phyloP scores from a whole-genome alignment of 2,113 vertebrate species.

The Oryzias melastigma region DNA sequence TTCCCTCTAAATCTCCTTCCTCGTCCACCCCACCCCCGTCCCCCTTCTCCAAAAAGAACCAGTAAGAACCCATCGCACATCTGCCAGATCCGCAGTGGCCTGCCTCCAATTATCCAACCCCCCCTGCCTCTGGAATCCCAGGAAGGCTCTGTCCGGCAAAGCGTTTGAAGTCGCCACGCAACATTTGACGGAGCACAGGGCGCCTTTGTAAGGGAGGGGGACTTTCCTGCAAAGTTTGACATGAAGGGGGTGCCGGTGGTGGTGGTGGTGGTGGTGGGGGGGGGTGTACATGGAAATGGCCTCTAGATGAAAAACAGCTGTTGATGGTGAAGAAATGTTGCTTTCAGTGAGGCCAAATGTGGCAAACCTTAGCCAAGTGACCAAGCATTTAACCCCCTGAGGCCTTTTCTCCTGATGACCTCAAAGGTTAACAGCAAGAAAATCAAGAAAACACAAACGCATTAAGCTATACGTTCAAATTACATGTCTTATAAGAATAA shows the following conservation, averaged over 20 bases:
- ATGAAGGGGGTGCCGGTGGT: constrained; percentile 55
- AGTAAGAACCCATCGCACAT: constrained; percentile 75
- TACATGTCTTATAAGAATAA: background rate
- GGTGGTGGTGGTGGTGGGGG: constrained; percentile 2
- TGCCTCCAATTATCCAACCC: constrained; percentile 77
- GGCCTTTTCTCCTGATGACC: constrained; percentile 43
- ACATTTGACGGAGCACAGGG: constrained; percentile 78
- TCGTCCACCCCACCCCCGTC: constrained; percentile 8
- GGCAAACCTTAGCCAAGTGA: constrained; percentile 47
- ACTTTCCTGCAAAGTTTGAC: constrained; percentile 75
- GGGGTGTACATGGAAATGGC: constrained; percentile 57
- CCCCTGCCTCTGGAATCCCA: constrained; percentile 74
- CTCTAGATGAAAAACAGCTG: constrained; percentile 77
- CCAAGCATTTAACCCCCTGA: constrained; percentile 47
- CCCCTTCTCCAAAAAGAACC: constrained; percentile 33
- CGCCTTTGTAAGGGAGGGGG: constrained; percentile 73
- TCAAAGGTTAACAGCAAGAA: constrained; percentile 10
- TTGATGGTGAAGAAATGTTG: constrained; percentile 61
- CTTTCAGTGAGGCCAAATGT: constrained; percentile 73
- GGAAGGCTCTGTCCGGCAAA: constrained; percentile 71
- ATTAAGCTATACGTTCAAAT: constrained; percentile 8
- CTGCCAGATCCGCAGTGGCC: constrained; percentile 72
- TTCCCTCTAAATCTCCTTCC: constrained; percentile 57
- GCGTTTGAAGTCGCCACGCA: constrained; percentile 78
- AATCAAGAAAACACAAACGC: constrained; percentile 23